Evolutionary conservation across 1,140 invertebrate genomes (phyloP).

Genomic region (Drosophila pandora): DNA sequence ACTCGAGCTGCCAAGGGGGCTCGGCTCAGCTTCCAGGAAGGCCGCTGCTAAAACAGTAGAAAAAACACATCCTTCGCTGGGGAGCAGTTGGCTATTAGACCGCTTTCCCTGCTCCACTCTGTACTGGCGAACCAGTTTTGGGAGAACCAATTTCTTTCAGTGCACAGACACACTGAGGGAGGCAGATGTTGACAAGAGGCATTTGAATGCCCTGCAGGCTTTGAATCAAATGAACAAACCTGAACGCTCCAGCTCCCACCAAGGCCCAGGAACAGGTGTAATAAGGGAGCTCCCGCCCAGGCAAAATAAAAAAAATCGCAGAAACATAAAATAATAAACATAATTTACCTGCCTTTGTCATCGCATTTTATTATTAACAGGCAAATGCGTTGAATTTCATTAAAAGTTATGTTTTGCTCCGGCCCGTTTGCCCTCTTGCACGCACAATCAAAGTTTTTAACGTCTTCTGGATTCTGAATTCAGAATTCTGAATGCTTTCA

Average conservation of each 20-base stretch:
- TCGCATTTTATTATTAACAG: constrained; percentile 78
- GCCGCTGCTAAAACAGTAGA: constrained; percentile 17
- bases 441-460: constrained; percentile 59
- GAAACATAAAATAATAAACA: constrained; percentile 75
- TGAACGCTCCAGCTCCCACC: constrained; percentile 3
- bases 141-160: background rate
- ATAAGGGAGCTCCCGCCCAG: constrained; percentile 59
- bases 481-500: constrained; percentile 33
- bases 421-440: constrained; percentile 38
- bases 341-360: constrained; percentile 68
- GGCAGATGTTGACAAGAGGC: constrained; percentile 65
- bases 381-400: constrained; percentile 75
- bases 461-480: constrained; percentile 12
- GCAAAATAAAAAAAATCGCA: constrained; percentile 28
- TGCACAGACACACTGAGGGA: constrained; percentile 8
- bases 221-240: constrained; percentile 48
- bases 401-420: constrained; percentile 71
- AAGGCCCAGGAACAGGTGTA: constrained; percentile 47
- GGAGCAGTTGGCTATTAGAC: too few relatives aligned
- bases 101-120: too few relatives aligned
- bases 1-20: constrained; percentile 59
- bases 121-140: too few relatives aligned
- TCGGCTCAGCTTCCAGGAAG: constrained; percentile 5
- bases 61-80: background rate
- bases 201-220: constrained; percentile 63